These are phyloP conservation scores for Stictocephala bisonia DNA, from an alignment of 2,888 invertebrate genomes.

Conservation along the genomic window DNA sequence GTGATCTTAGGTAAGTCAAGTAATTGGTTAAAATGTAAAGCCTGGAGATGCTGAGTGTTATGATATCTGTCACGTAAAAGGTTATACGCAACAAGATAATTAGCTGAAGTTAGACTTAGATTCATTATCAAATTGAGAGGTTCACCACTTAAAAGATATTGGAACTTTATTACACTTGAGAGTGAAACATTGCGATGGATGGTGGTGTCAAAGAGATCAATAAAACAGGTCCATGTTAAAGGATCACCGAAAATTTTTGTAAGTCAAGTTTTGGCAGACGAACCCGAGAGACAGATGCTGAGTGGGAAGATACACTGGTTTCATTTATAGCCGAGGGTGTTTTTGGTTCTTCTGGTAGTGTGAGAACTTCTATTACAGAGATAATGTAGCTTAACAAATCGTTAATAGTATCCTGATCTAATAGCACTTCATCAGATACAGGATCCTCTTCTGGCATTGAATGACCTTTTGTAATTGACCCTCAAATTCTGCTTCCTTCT, in stretches of 20 bases:
- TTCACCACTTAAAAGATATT: slow-evolving; percentile 2
- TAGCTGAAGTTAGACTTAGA: background rate
- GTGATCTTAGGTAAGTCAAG: background rate
- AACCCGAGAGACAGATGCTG: background rate
- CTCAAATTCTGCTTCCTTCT: no score
- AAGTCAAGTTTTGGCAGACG: slow-evolving; percentile 10
- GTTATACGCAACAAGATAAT: background rate
- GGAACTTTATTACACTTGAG: background rate
- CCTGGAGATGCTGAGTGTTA: background rate
- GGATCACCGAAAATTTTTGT: background rate
- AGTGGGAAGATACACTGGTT: background rate
- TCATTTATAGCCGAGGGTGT: background rate
- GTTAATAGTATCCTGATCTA: no score
- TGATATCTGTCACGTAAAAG: background rate
- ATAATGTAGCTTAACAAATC: no score
- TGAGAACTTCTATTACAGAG: no score
- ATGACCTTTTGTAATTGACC: no score
- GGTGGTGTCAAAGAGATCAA: slow-evolving; percentile 2
- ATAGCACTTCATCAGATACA: no score
- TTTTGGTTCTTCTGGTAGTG: background rate
- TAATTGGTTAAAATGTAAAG: background rate
- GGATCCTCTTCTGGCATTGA: no score
- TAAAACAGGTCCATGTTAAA: slow-evolving; percentile 16
- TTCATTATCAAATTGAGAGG: background rate
- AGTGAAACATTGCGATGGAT: background rate